These are phyloP conservation scores for Sylvilagus floridanus DNA, from an alignment of 2,797 vertebrate species.

Conservation along the genomic window DNA sequence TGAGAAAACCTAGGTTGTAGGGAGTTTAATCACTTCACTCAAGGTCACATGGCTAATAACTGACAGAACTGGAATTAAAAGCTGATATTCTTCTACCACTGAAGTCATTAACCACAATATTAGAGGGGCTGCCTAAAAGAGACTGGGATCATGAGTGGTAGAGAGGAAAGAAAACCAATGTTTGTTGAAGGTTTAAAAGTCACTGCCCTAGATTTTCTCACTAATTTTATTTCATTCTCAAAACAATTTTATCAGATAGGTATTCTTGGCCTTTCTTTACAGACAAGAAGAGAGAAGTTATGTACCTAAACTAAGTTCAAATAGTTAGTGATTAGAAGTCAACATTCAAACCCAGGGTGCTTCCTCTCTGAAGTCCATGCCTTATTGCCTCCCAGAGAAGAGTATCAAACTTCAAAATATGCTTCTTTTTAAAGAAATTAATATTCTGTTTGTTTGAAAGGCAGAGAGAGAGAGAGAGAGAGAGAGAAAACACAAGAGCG, in stretches of 20 bases:
- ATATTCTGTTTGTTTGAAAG: too few relatives aligned
- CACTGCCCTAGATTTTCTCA: neutral
- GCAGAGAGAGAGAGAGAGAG: too few relatives aligned
- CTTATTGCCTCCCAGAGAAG: neutral
- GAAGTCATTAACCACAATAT: neutral
- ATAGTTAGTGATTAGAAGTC: conserved; percentile 14
- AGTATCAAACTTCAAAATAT: conserved; percentile 42
- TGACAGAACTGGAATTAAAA: neutral
- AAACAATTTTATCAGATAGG: neutral
- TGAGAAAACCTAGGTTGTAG: neutral
- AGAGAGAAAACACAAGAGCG: too few relatives aligned
- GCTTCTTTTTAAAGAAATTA: neutral
- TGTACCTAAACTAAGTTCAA: neutral
- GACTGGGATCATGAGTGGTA: neutral
- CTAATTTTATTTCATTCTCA: conserved; percentile 46
- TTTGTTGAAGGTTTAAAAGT: neutral
- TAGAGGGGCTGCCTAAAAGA: neutral
- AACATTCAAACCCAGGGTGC: neutral
- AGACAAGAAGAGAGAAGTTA: neutral
- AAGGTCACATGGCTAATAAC: neutral
- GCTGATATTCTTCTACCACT: neutral
- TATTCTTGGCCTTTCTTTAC: conserved; percentile 20
- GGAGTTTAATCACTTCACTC: neutral
- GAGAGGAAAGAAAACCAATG: neutral
- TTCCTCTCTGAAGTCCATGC: neutral